These are phyloP conservation scores for Yoshiicerus persimilis DNA, from an alignment of 1,140 invertebrate genomes.

Conservation along the genomic window DNA sequence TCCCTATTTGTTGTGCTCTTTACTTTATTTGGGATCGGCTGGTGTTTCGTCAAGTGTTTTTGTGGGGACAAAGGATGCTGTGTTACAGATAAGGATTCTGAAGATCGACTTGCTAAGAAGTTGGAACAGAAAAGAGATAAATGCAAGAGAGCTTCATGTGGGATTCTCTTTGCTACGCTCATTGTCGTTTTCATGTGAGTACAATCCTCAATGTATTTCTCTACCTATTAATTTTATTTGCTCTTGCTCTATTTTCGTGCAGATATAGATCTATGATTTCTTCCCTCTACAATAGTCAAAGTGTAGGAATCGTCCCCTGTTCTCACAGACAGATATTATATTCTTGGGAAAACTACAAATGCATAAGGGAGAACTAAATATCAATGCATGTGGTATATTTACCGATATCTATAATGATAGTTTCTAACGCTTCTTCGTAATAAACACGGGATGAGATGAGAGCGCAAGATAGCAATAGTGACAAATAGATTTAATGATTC, in stretches of 20 bases:
- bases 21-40: constrained; percentile 35
- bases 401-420: not conserved
- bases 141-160: constrained; percentile 36
- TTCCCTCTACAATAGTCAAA: too few species aligned
- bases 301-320: too few species aligned
- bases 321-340: too few species aligned
- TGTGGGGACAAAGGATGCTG: constrained; percentile 40
- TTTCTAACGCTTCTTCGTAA: not conserved
- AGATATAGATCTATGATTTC: not conserved
- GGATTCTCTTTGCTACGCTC: constrained; percentile 40
- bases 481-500: too few species aligned
- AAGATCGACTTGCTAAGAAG: constrained; percentile 35
- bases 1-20: constrained; percentile 27
- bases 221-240: not conserved
- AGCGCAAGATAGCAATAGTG: not conserved
- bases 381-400: not conserved
- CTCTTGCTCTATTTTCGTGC: not conserved
- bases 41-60: constrained; percentile 41
- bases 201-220: not conserved
- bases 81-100: not conserved
- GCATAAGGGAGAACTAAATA: not conserved
- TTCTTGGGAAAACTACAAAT: not conserved
- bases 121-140: constrained; percentile 39
- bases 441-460: not conserved
- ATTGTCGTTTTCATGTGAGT: constrained; percentile 45